Evolutionary conservation across 2,113 vertebrate species (phyloP), one percentile per base, ranked within the genome.

Genomic region (Hypanus sabinus): DNA sequence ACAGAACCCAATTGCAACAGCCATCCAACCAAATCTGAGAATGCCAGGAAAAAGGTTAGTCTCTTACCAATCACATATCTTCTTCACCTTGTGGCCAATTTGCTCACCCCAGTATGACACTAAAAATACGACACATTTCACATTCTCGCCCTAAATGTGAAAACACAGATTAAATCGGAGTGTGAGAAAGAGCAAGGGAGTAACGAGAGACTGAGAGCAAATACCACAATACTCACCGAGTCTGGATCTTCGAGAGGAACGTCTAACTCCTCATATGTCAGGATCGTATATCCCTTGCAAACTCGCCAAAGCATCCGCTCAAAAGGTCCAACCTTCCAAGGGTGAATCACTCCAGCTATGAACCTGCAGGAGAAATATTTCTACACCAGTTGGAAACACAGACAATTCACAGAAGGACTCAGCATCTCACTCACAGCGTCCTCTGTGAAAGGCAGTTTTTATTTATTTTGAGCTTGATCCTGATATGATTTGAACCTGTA

Each of bases 41-140:
- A 57, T 16, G 30, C 55, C 16, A n/a, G 10, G 27, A 60, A 60
- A 87, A 38, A 22, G 20, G 33, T 71, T 70, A 0, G 22, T 10
- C 57, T 85, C 98, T 98, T 97, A 99, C 98, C 98, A 99, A 80
- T 99, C 98, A 95, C 98, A 99, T 80, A 99, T 99, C 96, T 99
- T 99, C 97, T 98, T 99, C 24, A 99, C 98, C 96, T 99, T 99
- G 95, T 99, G 98, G 68, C 98, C 98, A 18, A 99, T 98, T 95
- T 99, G 98, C 30, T 99, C 99, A 75, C 98, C 99, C 98, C 98
- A 99, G 85, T 98, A 99, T 60, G 98, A 99, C 90, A 99, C 98
- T 73, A 99, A 96, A 95, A 99, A 99, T 94, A 98, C 98, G 76
- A 98, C 97, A 96, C 97, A 98, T 87, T 98, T 99, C 18, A 97